Conservation (phyloP, 2,888 invertebrate species). For the Lithophane leautieri region DNA sequence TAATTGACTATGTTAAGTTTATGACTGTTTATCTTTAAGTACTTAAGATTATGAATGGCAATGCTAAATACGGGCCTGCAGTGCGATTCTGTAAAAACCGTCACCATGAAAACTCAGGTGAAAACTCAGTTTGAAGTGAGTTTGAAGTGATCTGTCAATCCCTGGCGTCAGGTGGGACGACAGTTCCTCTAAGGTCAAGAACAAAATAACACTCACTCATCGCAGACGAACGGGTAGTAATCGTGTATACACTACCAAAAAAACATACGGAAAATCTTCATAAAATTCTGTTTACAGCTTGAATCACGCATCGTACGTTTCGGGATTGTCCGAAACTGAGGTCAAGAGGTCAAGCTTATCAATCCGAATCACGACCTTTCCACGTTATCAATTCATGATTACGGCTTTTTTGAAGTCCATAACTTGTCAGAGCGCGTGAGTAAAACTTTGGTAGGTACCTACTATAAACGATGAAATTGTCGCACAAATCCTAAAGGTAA, state of each 20-base stretch:
- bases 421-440: not conserved
- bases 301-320: conserved; percentile 5
- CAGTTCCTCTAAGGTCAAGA: no score
- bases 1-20: not conserved
- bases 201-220: not conserved
- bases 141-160: not conserved
- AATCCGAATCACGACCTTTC: conserved; percentile 5
- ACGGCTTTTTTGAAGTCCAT: not conserved
- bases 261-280: conserved; percentile 4
- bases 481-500: no score
- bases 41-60: not conserved
- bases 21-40: not conserved
- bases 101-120: no score
- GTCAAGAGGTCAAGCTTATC: conserved; percentile 11
- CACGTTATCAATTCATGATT: conserved; percentile 18
- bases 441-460: no score
- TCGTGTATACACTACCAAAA: not conserved
- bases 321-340: conserved; percentile 35
- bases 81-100: not conserved
- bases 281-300: conserved; percentile 19
- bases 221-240: not conserved
- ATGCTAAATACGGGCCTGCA: not conserved
- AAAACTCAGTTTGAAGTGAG: no score
- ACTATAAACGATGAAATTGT: not conserved
- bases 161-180: no score